phyloP scores from a whole-genome alignment of 2,888 invertebrate genomes.

The Poecilus cupreus region DNA sequence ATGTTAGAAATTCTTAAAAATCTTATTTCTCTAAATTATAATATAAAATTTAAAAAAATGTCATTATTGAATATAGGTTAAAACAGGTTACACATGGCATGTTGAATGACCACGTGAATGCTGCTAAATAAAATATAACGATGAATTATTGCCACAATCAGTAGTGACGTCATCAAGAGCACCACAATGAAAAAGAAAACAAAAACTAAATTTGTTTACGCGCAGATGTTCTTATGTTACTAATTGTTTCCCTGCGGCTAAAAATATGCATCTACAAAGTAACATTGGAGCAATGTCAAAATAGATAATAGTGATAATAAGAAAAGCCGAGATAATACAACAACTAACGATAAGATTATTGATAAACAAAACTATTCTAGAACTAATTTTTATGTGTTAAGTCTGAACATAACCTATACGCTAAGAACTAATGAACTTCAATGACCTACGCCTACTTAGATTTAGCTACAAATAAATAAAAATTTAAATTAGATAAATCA shows the following conservation, averaged over 20 bases:
- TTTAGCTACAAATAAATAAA: not conserved
- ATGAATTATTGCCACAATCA: not conserved
- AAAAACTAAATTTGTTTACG: not conserved
- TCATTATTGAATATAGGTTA: not conserved
- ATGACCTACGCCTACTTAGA: slow-evolving; percentile 26
- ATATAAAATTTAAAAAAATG: not conserved
- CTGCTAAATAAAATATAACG: not conserved
- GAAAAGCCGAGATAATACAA: slow-evolving; percentile 4
- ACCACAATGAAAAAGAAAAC: not conserved
- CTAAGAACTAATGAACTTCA: not conserved
- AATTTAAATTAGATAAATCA: not conserved
- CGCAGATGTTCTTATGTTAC: not conserved
- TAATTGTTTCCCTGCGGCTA: not conserved
- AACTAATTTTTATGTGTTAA: not conserved
- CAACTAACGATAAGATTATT: not conserved
- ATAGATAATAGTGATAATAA: not conserved
- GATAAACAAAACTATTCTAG: not conserved
- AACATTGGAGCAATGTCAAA: not conserved
- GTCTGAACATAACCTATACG: not conserved
- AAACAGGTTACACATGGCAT: not conserved
- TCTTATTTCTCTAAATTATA: no score
- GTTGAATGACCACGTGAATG: no score
- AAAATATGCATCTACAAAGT: not conserved
- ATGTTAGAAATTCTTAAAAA: no score
- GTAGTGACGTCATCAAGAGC: not conserved